Percentiles rank a stretch among this genome's conserved stretches.
These are phyloP conservation scores for Chiroxiphia lanceolata DNA, from an alignment of 2,797 vertebrate genomes.

Conservation along the genomic window DNA sequence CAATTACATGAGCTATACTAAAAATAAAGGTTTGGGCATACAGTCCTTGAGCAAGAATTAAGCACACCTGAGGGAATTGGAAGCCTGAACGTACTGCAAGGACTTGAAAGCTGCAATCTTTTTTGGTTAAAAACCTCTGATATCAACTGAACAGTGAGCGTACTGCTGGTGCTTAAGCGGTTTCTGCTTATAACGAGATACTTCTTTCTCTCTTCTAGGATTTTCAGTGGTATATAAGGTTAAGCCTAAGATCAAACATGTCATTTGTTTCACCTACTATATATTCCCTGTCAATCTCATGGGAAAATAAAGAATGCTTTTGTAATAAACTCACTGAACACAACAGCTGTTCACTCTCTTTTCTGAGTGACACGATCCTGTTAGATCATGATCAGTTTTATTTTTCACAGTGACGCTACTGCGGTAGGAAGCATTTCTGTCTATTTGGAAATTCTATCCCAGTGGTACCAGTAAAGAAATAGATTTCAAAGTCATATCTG, in stretches of 20 bases:
- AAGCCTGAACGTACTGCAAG: background rate
- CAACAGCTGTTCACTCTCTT: background rate
- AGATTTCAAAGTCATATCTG: background rate
- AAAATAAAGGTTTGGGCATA: background rate
- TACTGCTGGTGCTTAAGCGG: background rate
- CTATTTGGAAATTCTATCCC: slow-evolving; percentile 3
- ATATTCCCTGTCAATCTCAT: background rate
- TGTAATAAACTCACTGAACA: slow-evolving; percentile 26
- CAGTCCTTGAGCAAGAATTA: background rate
- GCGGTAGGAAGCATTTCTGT: background rate
- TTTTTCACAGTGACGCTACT: background rate
- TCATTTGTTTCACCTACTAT: slow-evolving; percentile 27
- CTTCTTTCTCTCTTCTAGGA: background rate
- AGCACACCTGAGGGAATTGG: background rate
- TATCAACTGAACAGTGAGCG: background rate
- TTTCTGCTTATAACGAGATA: background rate
- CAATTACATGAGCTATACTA: background rate
- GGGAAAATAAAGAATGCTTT: background rate
- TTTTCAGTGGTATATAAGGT: background rate
- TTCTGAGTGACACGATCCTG: background rate
- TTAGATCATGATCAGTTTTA: slow-evolving; percentile 6
- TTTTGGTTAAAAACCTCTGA: background rate
- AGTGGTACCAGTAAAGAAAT: background rate
- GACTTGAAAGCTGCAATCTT: background rate
- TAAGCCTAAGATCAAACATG: slow-evolving; percentile 15